Conservation (phyloP, 2,888 invertebrate species). For the Sarcophaga variegata region DNA sequence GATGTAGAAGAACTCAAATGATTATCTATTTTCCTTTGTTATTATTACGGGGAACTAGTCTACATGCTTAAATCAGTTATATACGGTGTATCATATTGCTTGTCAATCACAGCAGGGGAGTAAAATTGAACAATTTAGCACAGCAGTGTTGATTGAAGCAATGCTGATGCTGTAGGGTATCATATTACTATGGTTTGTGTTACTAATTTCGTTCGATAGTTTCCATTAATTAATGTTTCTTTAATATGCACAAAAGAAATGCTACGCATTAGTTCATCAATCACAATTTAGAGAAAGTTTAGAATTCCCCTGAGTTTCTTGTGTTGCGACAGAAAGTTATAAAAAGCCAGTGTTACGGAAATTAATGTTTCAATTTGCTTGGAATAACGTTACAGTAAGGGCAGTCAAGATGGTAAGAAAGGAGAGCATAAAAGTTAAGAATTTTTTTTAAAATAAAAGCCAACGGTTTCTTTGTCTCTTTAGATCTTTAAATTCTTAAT, state of each 20-base stretch:
- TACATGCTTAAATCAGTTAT: neutral
- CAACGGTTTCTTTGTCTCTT: neutral
- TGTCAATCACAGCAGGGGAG: too few species aligned
- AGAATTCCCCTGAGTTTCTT: slow-evolving; percentile 8
- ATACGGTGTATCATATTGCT: too few species aligned
- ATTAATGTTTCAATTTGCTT: slow-evolving; percentile 30
- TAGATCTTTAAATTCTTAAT: slow-evolving; percentile 59
- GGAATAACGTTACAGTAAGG: neutral
- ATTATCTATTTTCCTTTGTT: slow-evolving; percentile 1
- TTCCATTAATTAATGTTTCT: neutral
- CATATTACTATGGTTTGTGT: neutral
- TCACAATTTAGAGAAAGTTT: slow-evolving; percentile 58
- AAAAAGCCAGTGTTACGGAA: slow-evolving; percentile 43
- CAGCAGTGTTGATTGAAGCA: too few species aligned
- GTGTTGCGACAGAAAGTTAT: slow-evolving; percentile 42
- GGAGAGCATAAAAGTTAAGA: neutral
- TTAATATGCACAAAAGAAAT: slow-evolving; percentile 10
- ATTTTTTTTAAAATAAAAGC: neutral
- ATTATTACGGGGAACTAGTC: neutral
- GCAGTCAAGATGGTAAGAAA: slow-evolving; percentile 44
- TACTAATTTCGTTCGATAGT: neutral
- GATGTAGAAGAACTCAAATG: slow-evolving; percentile 10
- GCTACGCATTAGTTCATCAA: slow-evolving; percentile 33
- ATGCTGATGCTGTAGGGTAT: neutral
- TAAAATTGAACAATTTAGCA: too few species aligned